Conservation (phyloP, 2,888 invertebrate species). For the Eupithecia dodoneata region DNA sequence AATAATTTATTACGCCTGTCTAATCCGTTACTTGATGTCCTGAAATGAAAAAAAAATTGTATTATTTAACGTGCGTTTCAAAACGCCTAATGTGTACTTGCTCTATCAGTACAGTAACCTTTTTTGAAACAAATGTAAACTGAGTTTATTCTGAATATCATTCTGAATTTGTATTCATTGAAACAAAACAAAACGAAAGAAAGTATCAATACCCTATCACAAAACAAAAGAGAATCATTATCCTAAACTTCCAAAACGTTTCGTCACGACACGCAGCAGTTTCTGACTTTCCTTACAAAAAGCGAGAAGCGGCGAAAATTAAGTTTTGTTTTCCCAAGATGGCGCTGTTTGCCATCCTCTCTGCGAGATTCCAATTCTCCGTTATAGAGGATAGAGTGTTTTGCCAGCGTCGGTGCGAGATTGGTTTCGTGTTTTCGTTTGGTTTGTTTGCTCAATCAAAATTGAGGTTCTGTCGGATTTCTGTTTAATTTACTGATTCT, state of each 20-base stretch:
- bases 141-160: background rate
- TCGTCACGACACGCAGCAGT: conserved; percentile 57
- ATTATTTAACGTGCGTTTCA: too few relatives aligned
- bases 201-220: conserved; percentile 6
- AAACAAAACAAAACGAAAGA: conserved; percentile 3
- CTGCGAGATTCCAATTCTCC: conserved; percentile 73
- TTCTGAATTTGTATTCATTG: background rate
- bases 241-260: conserved; percentile 29
- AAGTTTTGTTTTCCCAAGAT: conserved; percentile 59
- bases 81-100: too few relatives aligned
- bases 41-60: too few relatives aligned
- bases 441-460: conserved; percentile 67
- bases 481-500: conserved; percentile 24
- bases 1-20: too few relatives aligned
- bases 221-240: conserved; percentile 27
- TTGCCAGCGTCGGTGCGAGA: conserved; percentile 62
- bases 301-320: conserved; percentile 47
- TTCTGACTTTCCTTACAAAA: conserved; percentile 57
- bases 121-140: background rate
- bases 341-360: conserved; percentile 68
- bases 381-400: conserved; percentile 64
- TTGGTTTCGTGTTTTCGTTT: conserved; percentile 65
- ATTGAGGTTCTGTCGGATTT: conserved; percentile 51
- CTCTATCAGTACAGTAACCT: background rate
- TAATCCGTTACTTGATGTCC: too few relatives aligned